phyloP scores from a whole-genome alignment of 1,140 invertebrate species.

The Ceratosolen solmsi region DNA sequence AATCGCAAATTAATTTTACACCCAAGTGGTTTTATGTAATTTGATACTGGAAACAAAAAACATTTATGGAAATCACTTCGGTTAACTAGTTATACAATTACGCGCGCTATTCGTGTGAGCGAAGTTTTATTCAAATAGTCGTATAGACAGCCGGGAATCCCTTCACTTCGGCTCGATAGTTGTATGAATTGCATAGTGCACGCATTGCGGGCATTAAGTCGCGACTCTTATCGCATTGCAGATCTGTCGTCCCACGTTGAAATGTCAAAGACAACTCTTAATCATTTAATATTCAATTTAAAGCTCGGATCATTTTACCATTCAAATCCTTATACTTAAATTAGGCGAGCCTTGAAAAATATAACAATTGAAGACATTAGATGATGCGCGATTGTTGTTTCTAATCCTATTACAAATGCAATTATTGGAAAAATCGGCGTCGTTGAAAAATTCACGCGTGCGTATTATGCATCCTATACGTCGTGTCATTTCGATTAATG shows the following conservation, averaged over 20 bases:
- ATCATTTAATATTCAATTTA: constrained; percentile 44
- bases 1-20: constrained; percentile 19
- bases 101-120: neutral
- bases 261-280: constrained; percentile 35
- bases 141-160: constrained; percentile 32
- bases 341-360: neutral
- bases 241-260: constrained; percentile 60
- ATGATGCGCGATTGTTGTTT: neutral
- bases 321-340: neutral
- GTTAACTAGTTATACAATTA: constrained; percentile 30
- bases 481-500: too few species aligned
- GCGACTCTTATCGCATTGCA: constrained; percentile 55
- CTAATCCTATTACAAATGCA: neutral
- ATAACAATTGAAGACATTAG: neutral
- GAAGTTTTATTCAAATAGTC: constrained; percentile 39
- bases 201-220: constrained; percentile 45
- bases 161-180: constrained; percentile 52
- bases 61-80: neutral
- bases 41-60: neutral
- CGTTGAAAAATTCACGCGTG: too few species aligned
- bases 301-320: constrained; percentile 12
- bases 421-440: neutral
- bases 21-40: neutral
- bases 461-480: too few species aligned
- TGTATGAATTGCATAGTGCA: constrained; percentile 34